phyloP scores from a whole-genome alignment of 2,113 vertebrate species.

The Boulengeromyrus knoepffleri region DNA sequence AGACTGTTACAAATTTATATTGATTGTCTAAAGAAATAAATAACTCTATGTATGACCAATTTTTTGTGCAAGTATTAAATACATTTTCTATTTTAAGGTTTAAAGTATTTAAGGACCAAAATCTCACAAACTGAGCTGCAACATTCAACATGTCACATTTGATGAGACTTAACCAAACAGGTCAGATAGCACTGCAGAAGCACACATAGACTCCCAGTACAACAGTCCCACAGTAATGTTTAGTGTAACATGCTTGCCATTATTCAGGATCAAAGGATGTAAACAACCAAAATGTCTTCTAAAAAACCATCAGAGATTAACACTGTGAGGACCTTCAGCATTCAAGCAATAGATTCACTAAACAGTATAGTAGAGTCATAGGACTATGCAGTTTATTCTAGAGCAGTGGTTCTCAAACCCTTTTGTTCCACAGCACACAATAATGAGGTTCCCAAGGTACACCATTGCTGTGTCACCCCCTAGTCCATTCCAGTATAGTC shows the following conservation, averaged over 20 bases:
- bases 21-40: conserved; percentile 50
- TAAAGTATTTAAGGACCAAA: conserved; percentile 66
- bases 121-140: conserved; percentile 25
- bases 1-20: conserved; percentile 64
- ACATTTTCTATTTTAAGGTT: conserved; percentile 67
- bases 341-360: conserved; percentile 41
- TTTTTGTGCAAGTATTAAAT: conserved; percentile 64
- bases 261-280: conserved; percentile 60
- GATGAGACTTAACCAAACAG: neutral
- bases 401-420: neutral
- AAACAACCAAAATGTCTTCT: conserved; percentile 51
- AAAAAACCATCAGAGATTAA: conserved; percentile 37
- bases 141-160: neutral
- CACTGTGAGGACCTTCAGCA: conserved; percentile 57
- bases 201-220: neutral
- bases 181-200: neutral
- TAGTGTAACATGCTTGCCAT: conserved; percentile 56
- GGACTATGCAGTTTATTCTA: conserved; percentile 41
- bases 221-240: conserved; percentile 36
- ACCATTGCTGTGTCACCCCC: neutral
- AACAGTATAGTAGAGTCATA: conserved; percentile 52
- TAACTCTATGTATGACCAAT: conserved; percentile 60
- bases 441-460: neutral
- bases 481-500: neutral
- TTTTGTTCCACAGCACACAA: neutral